A percentile compares a stretch with the other conserved stretches of the same genome.
Evolutionary conservation across 1,140 invertebrate genomes (phyloP).

Genomic region (Caenorhabditis inopinata): DNA sequence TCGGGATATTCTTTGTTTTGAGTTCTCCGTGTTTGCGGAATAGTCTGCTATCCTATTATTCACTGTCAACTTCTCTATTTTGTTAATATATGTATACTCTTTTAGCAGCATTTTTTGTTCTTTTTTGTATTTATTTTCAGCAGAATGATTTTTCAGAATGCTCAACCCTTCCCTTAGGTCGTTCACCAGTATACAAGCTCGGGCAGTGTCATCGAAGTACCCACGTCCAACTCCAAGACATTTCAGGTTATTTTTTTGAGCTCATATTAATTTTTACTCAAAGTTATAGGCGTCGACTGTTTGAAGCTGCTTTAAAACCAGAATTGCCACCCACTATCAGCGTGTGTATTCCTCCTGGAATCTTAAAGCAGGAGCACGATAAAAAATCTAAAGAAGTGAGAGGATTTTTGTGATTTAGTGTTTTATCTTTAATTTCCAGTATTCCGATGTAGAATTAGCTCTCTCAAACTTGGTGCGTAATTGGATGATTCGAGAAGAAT

Average conservation of each 20-base stretch:
- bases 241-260: conserved; percentile 24
- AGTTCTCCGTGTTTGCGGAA: too few relatives aligned
- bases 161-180: background rate
- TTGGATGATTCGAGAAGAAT: conserved; percentile 52
- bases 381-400: background rate
- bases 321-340: conserved; percentile 29
- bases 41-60: too few relatives aligned
- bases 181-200: background rate
- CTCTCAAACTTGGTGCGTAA: conserved; percentile 50
- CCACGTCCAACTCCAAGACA: conserved; percentile 40
- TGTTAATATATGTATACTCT: too few relatives aligned
- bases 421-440: conserved; percentile 42
- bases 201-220: conserved; percentile 48
- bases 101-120: background rate
- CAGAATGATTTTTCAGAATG: background rate
- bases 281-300: conserved; percentile 48
- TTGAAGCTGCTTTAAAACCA: conserved; percentile 52
- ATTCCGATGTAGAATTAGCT: conserved; percentile 53
- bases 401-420: background rate
- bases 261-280: background rate
- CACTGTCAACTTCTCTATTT: too few relatives aligned
- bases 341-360: conserved; percentile 18
- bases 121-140: background rate
- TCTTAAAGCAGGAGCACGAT: background rate
- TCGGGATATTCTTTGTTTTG: too few relatives aligned